Percentiles rank a stretch among this genome's conserved stretches.
phyloP scores from a whole-genome alignment of 2,797 vertebrate genomes.

The Intellagama lesueurii region DNA sequence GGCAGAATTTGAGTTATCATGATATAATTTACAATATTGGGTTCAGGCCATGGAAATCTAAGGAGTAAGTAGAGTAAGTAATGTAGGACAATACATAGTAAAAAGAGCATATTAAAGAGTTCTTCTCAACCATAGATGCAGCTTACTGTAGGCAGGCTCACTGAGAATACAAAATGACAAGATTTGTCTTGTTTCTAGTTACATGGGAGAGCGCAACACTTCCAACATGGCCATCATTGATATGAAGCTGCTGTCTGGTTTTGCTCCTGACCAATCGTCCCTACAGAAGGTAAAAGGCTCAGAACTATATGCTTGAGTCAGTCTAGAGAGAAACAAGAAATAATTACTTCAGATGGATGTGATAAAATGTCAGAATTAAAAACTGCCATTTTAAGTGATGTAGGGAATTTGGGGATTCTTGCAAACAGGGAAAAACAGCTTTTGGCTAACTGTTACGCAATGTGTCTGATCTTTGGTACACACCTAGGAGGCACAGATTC shows the following conservation, averaged over 20 bases:
- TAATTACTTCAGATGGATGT: background rate
- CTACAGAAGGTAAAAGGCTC: background rate
- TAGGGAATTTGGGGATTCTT: background rate
- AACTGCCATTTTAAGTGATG: background rate
- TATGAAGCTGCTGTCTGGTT: constrained; percentile 25
- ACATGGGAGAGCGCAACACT: constrained; percentile 15
- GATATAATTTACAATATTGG: background rate
- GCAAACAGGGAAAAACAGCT: too few species aligned
- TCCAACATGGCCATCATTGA: constrained; percentile 37
- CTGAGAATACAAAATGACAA: background rate
- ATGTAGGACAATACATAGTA: background rate
- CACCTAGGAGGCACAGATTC: too few species aligned
- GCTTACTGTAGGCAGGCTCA: background rate
- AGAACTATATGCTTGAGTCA: too few species aligned
- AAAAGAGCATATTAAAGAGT: background rate
- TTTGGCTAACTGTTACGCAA: too few species aligned
- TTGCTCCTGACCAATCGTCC: background rate
- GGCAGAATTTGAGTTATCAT: background rate
- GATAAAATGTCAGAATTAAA: background rate
- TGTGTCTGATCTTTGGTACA: background rate
- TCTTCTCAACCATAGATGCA: background rate
- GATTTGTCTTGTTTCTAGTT: background rate
- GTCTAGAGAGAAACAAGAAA: background rate
- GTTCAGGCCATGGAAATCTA: background rate
- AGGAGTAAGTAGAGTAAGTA: too few species aligned